Percentiles rank a stretch among this genome's conserved stretches.
These are phyloP conservation scores for Heliconius melpomene DNA, from an alignment of 1,140 invertebrate genomes.

Conservation along the genomic window DNA sequence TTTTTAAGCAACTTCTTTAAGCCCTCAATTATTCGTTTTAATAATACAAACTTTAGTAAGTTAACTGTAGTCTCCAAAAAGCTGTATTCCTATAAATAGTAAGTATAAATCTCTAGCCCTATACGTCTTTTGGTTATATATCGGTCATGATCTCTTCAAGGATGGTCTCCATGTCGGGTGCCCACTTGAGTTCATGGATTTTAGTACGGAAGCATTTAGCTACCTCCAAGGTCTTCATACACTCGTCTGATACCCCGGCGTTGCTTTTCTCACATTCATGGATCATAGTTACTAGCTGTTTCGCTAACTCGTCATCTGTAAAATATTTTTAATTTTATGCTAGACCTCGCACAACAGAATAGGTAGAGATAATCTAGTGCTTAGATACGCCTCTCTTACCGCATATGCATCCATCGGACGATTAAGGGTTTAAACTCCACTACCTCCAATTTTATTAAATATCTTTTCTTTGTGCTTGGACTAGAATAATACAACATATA, in stretches of 20 bases:
- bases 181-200: slow-evolving; percentile 67
- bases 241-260: slow-evolving; percentile 44
- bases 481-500: neutral
- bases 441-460: no score
- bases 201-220: slow-evolving; percentile 65
- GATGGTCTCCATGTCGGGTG: slow-evolving; percentile 59
- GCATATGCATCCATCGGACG: no score
- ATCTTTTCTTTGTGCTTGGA: no score
- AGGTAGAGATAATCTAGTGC: no score
- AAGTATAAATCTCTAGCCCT: neutral
- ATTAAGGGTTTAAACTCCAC: no score
- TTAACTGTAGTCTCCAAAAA: neutral
- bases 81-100: neutral
- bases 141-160: slow-evolving; percentile 59
- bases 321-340: neutral
- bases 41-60: no score
- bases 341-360: no score
- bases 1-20: no score
- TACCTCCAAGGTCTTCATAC: slow-evolving; percentile 51
- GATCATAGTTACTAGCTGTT: slow-evolving; percentile 57
- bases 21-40: no score
- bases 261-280: slow-evolving; percentile 55
- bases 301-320: slow-evolving; percentile 59
- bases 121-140: slow-evolving; percentile 23
- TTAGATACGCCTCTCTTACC: no score